Conservation (phyloP, 2,113 vertebrate genomes). For the Lates calcarifer region DNA sequence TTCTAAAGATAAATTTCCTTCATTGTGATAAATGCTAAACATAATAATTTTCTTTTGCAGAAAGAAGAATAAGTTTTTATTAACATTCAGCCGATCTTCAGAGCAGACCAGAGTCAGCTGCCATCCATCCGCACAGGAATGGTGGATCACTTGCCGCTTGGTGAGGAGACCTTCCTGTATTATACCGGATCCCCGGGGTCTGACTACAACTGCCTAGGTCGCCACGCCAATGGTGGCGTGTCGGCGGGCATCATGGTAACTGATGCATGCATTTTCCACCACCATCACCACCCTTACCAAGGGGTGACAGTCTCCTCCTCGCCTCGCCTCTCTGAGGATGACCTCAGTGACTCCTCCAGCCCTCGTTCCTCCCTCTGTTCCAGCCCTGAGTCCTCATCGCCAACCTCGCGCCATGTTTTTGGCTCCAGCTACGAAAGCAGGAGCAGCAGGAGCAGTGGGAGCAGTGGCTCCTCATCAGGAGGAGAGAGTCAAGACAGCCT, state of each 20-base stretch:
- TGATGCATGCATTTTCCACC: constrained; percentile 85
- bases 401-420: constrained; percentile 42
- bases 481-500: constrained; percentile 91
- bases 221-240: constrained; percentile 46
- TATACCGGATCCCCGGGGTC: constrained; percentile 80
- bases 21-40: constrained; percentile 5
- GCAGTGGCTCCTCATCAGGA: constrained; percentile 89
- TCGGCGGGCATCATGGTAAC: constrained; percentile 86
- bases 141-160: constrained; percentile 95
- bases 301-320: constrained; percentile 88
- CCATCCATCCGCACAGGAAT: constrained; percentile 86
- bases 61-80: constrained; percentile 46
- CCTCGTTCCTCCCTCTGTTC: constrained; percentile 92
- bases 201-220: constrained; percentile 74
- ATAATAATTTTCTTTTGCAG: constrained; percentile 52
- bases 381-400: constrained; percentile 81
- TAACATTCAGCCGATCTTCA: constrained; percentile 36
- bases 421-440: constrained; percentile 71
- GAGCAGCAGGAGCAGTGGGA: constrained; percentile 53
- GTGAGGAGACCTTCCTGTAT: constrained; percentile 91
- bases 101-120: constrained; percentile 59
- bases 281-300: constrained; percentile 65
- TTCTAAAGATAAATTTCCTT: background rate
- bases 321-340: constrained; percentile 91
- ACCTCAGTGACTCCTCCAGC: constrained; percentile 93